These are phyloP conservation scores for Ferdinandea cuprea DNA, from an alignment of 2,888 invertebrate species.

Conservation along the genomic window DNA sequence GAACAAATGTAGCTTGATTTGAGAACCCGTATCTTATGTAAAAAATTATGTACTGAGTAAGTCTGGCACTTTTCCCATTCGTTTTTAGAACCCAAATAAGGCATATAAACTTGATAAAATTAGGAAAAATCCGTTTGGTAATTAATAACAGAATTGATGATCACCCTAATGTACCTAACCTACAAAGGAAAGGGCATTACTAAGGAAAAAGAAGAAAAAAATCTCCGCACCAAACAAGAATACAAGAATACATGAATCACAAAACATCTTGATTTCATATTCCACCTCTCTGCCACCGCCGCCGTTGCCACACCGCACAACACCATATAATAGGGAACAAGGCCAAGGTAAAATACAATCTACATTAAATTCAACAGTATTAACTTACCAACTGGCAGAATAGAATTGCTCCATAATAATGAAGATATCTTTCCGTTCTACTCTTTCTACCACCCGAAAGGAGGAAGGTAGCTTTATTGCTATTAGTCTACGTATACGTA, in stretches of 20 bases:
- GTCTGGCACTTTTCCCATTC: no score
- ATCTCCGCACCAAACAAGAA: constrained; percentile 18
- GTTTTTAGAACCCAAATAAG: no score
- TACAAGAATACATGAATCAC: constrained; percentile 49
- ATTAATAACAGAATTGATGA: constrained; percentile 41
- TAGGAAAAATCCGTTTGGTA: constrained; percentile 24
- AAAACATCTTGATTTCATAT: constrained; percentile 67
- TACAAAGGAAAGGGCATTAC: no score
- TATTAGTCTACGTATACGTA: constrained; percentile 32
- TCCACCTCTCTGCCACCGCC: no score
- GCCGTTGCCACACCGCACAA: background rate
- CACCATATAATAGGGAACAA: constrained; percentile 18
- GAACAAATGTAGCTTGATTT: no score
- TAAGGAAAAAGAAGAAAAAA: no score
- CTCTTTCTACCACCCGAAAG: constrained; percentile 41
- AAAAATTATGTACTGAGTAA: no score
- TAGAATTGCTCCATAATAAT: constrained; percentile 69
- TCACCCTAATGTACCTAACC: background rate
- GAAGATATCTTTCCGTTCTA: constrained; percentile 68
- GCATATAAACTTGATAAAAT: background rate
- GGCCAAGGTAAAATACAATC: constrained; percentile 64
- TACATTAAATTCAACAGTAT: constrained; percentile 61
- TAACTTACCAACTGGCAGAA: constrained; percentile 66
- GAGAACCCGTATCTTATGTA: no score
- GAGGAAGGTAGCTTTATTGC: constrained; percentile 54